Percentiles rank a stretch among this genome's conserved stretches.
Evolutionary conservation across 2,113 vertebrate species (phyloP).

Genomic region (Leucoraja erinaceus): DNA sequence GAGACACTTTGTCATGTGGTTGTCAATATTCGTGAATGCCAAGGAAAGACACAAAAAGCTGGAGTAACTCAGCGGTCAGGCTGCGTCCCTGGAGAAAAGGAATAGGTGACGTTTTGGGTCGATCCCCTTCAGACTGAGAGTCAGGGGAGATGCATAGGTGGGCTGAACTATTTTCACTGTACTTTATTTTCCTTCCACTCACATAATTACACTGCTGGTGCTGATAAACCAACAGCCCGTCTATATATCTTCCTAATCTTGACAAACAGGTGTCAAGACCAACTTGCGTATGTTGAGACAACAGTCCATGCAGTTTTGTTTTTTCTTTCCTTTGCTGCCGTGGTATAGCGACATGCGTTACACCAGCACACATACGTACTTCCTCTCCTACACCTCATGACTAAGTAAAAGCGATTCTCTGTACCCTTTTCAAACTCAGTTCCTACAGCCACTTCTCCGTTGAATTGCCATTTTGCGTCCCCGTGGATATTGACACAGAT

Average conservation of each 20-base stretch:
- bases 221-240: background rate
- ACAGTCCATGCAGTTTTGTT: slow-evolving; percentile 46
- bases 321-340: slow-evolving; percentile 58
- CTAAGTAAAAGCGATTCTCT: slow-evolving; percentile 19
- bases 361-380: slow-evolving; percentile 50
- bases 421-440: background rate
- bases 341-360: slow-evolving; percentile 50
- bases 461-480: background rate
- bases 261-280: background rate
- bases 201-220: background rate
- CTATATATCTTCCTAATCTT: background rate
- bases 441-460: background rate
- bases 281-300: background rate
- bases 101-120: too few relatives aligned
- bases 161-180: background rate
- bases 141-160: background rate
- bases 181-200: background rate
- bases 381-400: slow-evolving; percentile 48
- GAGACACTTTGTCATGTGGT: background rate
- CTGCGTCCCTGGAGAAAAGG: too few relatives aligned
- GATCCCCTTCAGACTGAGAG: too few relatives aligned
- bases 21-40: background rate
- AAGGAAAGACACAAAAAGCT: too few relatives aligned
- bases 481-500: background rate
- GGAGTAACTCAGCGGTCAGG: too few relatives aligned